Evolutionary conservation across 2,888 invertebrate genomes (phyloP).

Genomic region (Ophion ellenae): DNA sequence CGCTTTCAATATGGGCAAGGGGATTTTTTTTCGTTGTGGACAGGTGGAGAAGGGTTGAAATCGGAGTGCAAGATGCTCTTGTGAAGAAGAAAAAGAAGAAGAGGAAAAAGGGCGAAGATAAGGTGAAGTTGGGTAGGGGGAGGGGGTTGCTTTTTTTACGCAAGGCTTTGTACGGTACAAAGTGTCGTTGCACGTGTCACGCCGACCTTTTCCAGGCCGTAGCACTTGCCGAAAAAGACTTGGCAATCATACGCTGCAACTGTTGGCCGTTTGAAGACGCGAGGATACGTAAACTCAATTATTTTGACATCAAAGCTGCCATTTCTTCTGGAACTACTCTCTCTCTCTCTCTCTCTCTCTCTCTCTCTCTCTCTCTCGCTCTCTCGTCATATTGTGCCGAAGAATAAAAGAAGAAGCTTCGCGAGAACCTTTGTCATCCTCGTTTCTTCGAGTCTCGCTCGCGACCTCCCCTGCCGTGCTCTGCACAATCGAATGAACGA

Average conservation of each 20-base stretch:
- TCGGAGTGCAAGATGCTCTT: neutral
- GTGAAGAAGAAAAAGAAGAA: neutral
- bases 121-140: neutral
- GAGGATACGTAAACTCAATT: slow-evolving; percentile 75
- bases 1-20: neutral
- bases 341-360: slow-evolving; percentile 5
- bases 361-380: slow-evolving; percentile 49
- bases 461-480: slow-evolving; percentile 32
- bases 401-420: neutral
- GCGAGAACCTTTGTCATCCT: slow-evolving; percentile 16
- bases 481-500: slow-evolving; percentile 43
- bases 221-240: slow-evolving; percentile 28
- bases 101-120: neutral
- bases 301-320: slow-evolving; percentile 76
- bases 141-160: neutral
- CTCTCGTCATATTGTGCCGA: neutral
- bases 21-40: neutral
- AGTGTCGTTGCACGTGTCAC: neutral
- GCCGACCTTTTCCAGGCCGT: neutral
- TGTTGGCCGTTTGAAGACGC: slow-evolving; percentile 23
- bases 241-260: slow-evolving; percentile 27
- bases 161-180: neutral
- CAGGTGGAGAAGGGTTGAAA: neutral
- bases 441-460: slow-evolving; percentile 33
- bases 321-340: slow-evolving; percentile 60